phyloP scores from a whole-genome alignment of 1,140 invertebrate species.

The Colletes latitarsis region DNA sequence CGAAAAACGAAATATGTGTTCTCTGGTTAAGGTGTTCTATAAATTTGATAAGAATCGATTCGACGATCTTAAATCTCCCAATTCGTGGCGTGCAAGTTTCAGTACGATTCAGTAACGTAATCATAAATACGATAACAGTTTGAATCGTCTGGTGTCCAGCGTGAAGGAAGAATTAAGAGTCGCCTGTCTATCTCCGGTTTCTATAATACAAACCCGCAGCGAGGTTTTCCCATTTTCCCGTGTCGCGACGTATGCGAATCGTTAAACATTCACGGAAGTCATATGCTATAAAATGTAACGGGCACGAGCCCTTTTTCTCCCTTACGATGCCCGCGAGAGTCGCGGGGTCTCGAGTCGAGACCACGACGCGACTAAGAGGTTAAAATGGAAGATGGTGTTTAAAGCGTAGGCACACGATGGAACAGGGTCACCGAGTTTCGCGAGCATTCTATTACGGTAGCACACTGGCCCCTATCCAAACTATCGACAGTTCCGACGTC shows the following conservation, averaged over 20 bases:
- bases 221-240: background rate
- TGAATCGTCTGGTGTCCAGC: background rate
- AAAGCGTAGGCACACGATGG: background rate
- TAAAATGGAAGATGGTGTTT: slow-evolving; percentile 18
- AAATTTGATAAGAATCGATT: no score
- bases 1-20: no score
- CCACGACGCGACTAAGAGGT: slow-evolving; percentile 25
- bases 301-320: slow-evolving; percentile 43
- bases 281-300: slow-evolving; percentile 45
- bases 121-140: background rate
- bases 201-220: background rate
- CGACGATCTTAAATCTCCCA: no score
- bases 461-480: background rate
- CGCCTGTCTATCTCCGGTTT: slow-evolving; percentile 1
- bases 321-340: slow-evolving; percentile 48
- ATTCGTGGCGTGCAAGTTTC: no score
- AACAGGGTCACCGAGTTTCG: no score
- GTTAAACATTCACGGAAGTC: slow-evolving; percentile 61
- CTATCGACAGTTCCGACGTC: slow-evolving; percentile 6
- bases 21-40: no score
- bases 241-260: slow-evolving; percentile 30
- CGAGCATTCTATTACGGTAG: background rate
- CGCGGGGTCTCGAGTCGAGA: slow-evolving; percentile 23
- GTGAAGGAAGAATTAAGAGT: background rate
- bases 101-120: no score